A percentile compares a stretch with the other conserved stretches of the same genome.
phyloP scores from a whole-genome alignment of 2,797 vertebrate species.

The Hydrophis major region DNA sequence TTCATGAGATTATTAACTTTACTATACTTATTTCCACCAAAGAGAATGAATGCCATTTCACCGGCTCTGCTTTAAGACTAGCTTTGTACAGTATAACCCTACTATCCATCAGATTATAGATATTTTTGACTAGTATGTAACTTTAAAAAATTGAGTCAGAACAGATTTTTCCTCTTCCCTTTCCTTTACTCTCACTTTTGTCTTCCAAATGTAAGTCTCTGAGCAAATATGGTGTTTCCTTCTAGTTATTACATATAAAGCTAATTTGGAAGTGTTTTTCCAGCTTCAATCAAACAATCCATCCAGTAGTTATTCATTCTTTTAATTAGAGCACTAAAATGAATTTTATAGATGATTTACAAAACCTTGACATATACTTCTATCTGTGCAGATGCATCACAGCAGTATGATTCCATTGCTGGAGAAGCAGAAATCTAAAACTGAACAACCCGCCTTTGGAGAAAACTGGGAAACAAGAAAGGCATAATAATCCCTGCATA shows the following conservation, averaged over 20 bases:
- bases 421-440: background rate
- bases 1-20: background rate
- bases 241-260: background rate
- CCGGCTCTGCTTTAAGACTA: background rate
- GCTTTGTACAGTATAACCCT: background rate
- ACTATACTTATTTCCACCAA: background rate
- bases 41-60: background rate
- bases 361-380: background rate
- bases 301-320: background rate
- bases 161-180: background rate
- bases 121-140: background rate
- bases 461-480: background rate
- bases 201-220: background rate
- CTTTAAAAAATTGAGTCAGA: background rate
- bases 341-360: background rate
- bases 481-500: background rate
- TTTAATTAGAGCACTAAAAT: background rate
- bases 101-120: background rate
- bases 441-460: background rate
- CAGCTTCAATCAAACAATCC: background rate
- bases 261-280: background rate
- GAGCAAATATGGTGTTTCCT: background rate
- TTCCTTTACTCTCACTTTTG: background rate
- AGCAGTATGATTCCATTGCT: background rate
- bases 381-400: background rate